Evolutionary conservation across 2,888 invertebrate species (phyloP).

Genomic region (Pyrrhosoma nymphula): DNA sequence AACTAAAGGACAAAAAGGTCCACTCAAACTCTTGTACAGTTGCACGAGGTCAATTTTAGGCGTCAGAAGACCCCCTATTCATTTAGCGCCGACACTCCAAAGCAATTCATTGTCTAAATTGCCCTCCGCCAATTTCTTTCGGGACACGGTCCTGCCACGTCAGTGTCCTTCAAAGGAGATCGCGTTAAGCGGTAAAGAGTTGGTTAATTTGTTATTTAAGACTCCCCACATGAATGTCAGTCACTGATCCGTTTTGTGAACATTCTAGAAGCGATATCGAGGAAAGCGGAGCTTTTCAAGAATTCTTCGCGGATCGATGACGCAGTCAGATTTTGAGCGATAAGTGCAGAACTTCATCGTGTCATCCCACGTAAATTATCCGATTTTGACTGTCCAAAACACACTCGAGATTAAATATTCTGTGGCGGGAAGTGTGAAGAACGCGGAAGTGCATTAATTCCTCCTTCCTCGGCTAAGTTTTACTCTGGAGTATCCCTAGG

Average conservation of each 20-base stretch:
- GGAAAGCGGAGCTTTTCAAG: neutral
- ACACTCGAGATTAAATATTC: neutral
- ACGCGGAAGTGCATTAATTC: neutral
- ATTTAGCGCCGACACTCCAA: neutral
- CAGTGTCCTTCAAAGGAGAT: neutral
- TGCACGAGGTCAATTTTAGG: too few species aligned
- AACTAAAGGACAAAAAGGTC: too few species aligned
- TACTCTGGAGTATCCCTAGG: neutral
- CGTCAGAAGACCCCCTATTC: too few species aligned
- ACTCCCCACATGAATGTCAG: neutral
- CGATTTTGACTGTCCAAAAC: neutral
- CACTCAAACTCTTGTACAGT: too few species aligned
- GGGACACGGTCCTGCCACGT: neutral
- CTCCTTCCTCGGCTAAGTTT: neutral
- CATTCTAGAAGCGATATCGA: neutral
- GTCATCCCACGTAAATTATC: neutral
- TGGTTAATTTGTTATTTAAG: neutral
- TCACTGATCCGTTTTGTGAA: neutral
- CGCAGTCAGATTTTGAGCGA: neutral
- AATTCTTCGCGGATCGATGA: neutral
- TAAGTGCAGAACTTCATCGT: neutral
- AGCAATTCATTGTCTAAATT: neutral
- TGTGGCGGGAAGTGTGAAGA: neutral
- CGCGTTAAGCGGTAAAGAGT: neutral
- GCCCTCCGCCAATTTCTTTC: neutral